These are phyloP conservation scores for Drosophila triauraria DNA, from an alignment of 1,140 invertebrate genomes.

Conservation along the genomic window DNA sequence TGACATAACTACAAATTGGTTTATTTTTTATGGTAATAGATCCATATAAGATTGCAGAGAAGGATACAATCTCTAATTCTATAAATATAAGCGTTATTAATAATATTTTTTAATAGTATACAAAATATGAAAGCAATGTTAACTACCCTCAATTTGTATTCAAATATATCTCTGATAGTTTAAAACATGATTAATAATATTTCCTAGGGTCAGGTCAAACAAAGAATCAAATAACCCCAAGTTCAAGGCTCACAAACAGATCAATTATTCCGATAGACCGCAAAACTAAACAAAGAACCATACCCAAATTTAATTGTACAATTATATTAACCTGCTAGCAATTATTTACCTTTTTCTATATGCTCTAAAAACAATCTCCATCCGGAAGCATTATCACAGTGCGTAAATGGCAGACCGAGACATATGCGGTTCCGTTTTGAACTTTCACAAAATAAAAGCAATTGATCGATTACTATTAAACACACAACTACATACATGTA, in stretches of 20 bases:
- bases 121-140: neutral
- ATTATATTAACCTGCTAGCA: neutral
- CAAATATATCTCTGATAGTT: neutral
- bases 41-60: too few relatives aligned
- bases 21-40: too few relatives aligned
- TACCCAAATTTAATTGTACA: slow-evolving; percentile 1
- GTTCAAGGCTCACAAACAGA: slow-evolving; percentile 20
- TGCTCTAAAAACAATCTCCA: slow-evolving; percentile 18
- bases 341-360: slow-evolving; percentile 2
- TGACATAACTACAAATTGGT: too few relatives aligned
- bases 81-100: neutral
- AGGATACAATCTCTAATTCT: too few relatives aligned
- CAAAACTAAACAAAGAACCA: slow-evolving; percentile 1
- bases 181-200: neutral
- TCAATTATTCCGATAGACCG: slow-evolving; percentile 2
- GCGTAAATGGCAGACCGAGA: slow-evolving; percentile 41
- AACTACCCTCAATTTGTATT: neutral
- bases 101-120: neutral
- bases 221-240: neutral
- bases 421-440: slow-evolving; percentile 42
- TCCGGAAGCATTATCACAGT: slow-evolving; percentile 35
- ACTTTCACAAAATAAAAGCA: slow-evolving; percentile 52
- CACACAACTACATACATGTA: slow-evolving; percentile 10
- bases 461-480: slow-evolving; percentile 40
- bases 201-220: neutral